phyloP scores from a whole-genome alignment of 2,113 vertebrate genomes.

The Sinocyclocheilus grahami region DNA sequence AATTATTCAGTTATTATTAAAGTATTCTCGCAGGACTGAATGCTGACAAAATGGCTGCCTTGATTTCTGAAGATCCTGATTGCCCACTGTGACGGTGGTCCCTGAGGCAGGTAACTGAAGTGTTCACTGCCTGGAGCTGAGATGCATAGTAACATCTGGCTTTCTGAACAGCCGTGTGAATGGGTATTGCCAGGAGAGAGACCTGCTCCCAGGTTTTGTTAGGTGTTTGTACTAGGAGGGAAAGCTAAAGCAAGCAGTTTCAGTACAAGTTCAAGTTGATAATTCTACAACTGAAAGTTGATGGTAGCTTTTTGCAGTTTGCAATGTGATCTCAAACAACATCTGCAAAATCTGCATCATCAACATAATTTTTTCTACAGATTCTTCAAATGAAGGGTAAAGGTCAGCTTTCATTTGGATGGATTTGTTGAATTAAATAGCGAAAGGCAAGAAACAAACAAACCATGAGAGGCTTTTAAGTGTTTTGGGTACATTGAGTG shows the following conservation, averaged over 20 bases:
- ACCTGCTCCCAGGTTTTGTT: conserved; percentile 43
- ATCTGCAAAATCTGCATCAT: neutral
- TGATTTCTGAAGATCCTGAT: conserved; percentile 14
- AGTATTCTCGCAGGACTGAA: neutral
- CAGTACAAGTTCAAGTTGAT: neutral
- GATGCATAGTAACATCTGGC: conserved; percentile 57
- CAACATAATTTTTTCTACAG: neutral
- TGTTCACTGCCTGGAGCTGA: conserved; percentile 15
- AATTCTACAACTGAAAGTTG: neutral
- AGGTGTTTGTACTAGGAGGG: neutral
- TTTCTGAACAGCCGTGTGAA: conserved; percentile 36
- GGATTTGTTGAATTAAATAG: neutral
- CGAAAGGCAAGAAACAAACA: neutral
- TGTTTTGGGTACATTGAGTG: neutral
- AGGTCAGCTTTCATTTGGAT: neutral
- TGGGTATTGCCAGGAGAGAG: conserved; percentile 2
- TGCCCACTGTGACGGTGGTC: conserved; percentile 35
- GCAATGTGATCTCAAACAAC: neutral
- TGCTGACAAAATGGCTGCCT: neutral
- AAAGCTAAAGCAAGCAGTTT: neutral
- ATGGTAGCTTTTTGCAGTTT: neutral
- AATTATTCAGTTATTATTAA: too few species aligned
- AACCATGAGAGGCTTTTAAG: neutral
- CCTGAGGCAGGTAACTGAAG: conserved; percentile 25
- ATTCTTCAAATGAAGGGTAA: neutral